Evolutionary conservation across 2,888 invertebrate genomes (phyloP).

Genomic region (Acronicta alni): DNA sequence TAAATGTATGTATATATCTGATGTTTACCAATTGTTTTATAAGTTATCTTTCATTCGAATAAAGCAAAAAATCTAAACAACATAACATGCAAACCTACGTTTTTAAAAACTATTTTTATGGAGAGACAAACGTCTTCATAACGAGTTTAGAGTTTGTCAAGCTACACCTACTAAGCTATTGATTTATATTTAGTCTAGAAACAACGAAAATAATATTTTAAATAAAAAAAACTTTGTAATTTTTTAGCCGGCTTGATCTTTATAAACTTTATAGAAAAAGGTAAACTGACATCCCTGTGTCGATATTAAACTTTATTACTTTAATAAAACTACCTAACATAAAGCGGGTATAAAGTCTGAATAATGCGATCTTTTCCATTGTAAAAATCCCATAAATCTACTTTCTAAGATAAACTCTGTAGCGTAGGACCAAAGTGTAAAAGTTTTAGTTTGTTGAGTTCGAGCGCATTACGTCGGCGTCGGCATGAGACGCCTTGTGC

Average conservation of each 20-base stretch:
- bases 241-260: not conserved
- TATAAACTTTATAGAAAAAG: conserved; percentile 9
- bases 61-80: too few species aligned
- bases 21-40: not conserved
- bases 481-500: conserved; percentile 40
- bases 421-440: conserved; percentile 55
- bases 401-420: conserved; percentile 65
- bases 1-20: not conserved
- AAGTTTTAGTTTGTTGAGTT: conserved; percentile 63
- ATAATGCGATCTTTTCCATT: conserved; percentile 55
- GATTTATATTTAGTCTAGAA: too few species aligned
- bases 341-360: conserved; percentile 49
- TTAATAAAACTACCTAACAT: conserved; percentile 36
- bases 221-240: too few species aligned
- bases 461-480: conserved; percentile 46
- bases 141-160: too few species aligned
- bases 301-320: conserved; percentile 33
- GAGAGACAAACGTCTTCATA: too few species aligned
- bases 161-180: too few species aligned
- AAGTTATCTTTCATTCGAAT: too few species aligned
- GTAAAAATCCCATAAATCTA: conserved; percentile 70
- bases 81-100: too few species aligned
- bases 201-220: too few species aligned
- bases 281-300: conserved; percentile 5
- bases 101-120: too few species aligned